These are phyloP conservation scores for Aleadryas rufinucha DNA, from an alignment of 2,113 vertebrate species.

Conservation along the genomic window DNA sequence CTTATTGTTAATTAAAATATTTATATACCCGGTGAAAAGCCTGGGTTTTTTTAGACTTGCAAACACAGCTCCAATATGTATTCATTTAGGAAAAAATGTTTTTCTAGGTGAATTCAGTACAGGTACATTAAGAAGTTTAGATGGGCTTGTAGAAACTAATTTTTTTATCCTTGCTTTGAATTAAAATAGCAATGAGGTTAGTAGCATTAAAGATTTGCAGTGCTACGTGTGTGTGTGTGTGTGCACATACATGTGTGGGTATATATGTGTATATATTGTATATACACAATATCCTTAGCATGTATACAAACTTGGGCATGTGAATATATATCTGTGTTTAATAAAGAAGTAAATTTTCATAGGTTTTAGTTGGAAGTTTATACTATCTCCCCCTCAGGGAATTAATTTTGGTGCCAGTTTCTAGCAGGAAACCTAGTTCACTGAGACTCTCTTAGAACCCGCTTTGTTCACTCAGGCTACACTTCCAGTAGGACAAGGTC, in stretches of 20 bases:
- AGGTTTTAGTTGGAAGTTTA: background rate
- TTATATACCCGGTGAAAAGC: conserved; percentile 23
- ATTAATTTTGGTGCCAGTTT: background rate
- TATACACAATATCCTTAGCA: background rate
- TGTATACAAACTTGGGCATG: background rate
- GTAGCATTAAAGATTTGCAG: background rate
- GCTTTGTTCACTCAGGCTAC: background rate
- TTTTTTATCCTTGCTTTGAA: conserved; percentile 61
- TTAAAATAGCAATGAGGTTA: conserved; percentile 40
- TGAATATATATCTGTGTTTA: background rate
- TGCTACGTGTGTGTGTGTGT: background rate
- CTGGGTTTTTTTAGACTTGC: conserved; percentile 19
- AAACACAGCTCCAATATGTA: conserved; percentile 50
- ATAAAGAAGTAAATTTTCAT: background rate
- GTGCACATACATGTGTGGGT: background rate
- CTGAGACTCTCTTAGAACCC: background rate
- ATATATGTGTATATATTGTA: background rate
- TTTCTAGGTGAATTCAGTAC: conserved; percentile 34
- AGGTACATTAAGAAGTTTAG: conserved; percentile 26
- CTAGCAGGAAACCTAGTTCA: background rate
- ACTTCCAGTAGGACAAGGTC: background rate
- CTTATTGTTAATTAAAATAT: conserved; percentile 63
- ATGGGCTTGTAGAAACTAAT: conserved; percentile 52
- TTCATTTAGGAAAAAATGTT: conserved; percentile 52
- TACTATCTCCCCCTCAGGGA: background rate